Evolutionary conservation across 2,113 vertebrate genomes (phyloP).

Genomic region (Alexandromys fortis): DNA sequence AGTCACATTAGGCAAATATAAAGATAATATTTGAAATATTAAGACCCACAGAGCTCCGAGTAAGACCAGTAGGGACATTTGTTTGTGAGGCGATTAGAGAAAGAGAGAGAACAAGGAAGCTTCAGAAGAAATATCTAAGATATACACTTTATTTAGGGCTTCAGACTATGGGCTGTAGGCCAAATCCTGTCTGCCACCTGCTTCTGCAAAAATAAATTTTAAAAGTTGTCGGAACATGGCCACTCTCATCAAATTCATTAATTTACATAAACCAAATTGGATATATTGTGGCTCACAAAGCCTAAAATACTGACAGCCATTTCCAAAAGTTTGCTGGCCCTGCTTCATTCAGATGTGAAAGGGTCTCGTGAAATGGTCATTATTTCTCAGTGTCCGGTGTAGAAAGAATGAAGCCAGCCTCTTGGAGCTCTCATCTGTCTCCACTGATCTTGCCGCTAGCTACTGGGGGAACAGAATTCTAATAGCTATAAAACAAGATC

Average conservation of each 20-base stretch:
- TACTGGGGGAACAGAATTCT: neutral
- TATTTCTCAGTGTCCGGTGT: neutral
- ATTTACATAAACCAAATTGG: neutral
- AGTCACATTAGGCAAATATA: neutral
- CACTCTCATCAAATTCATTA: neutral
- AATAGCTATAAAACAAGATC: constrained; percentile 5
- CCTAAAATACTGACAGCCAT: neutral
- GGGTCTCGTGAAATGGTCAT: neutral
- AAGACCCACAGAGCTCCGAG: neutral
- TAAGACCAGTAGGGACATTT: neutral
- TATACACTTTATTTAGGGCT: neutral
- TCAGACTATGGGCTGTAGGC: neutral
- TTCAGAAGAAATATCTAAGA: neutral
- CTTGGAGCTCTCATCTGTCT: constrained; percentile 21
- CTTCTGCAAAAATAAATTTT: neutral
- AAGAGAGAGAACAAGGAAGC: neutral
- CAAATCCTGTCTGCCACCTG: neutral
- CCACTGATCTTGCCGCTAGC: neutral
- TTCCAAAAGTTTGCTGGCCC: neutral
- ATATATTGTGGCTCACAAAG: neutral
- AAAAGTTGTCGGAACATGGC: neutral
- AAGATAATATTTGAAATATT: neutral
- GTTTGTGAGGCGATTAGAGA: neutral
- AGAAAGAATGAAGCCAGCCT: neutral
- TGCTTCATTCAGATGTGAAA: neutral